Conservation (phyloP, 1,140 invertebrate species). For the Acromyrmex echinatior region DNA sequence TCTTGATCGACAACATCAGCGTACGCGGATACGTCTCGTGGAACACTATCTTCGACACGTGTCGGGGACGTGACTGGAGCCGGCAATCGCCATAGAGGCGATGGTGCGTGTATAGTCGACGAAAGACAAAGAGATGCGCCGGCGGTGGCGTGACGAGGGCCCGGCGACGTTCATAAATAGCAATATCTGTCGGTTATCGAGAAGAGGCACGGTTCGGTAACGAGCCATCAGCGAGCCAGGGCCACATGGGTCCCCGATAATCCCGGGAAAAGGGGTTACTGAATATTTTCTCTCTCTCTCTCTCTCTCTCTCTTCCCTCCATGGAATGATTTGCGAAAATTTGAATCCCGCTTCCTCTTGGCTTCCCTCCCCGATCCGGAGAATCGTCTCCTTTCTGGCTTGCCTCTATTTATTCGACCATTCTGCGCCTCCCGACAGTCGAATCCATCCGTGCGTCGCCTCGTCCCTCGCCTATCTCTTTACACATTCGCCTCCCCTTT, state of each 20-base stretch:
- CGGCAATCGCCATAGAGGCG: constrained; percentile 44
- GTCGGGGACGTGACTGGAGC: constrained; percentile 68
- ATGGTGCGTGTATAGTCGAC: constrained; percentile 38
- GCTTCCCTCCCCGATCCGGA: constrained; percentile 26
- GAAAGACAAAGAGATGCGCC: constrained; percentile 64
- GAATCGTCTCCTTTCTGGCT: constrained; percentile 34
- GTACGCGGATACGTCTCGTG: constrained; percentile 23
- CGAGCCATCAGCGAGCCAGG: constrained; percentile 84
- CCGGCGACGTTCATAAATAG: constrained; percentile 83
- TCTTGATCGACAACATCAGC: constrained; percentile 28
- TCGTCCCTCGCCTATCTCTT: constrained; percentile 13
- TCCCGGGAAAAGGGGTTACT: constrained; percentile 80
- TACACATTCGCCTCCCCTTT: neutral
- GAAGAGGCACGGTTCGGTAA: constrained; percentile 82
- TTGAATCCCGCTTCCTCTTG: constrained; percentile 76
- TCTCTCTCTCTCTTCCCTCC: constrained; percentile 21
- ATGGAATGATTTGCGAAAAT: constrained; percentile 83
- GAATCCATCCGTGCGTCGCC: constrained; percentile 6
- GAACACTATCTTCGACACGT: constrained; percentile 66
- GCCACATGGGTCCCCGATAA: constrained; percentile 86
- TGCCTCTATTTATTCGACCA: constrained; percentile 46
- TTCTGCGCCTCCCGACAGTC: constrained; percentile 54
- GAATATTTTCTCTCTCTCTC: constrained; percentile 30
- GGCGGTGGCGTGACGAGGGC: constrained; percentile 62
- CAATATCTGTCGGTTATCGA: constrained; percentile 85